Evolutionary conservation across 2,797 vertebrate genomes (phyloP).

Genomic region (Pipistrellus kuhlii): DNA sequence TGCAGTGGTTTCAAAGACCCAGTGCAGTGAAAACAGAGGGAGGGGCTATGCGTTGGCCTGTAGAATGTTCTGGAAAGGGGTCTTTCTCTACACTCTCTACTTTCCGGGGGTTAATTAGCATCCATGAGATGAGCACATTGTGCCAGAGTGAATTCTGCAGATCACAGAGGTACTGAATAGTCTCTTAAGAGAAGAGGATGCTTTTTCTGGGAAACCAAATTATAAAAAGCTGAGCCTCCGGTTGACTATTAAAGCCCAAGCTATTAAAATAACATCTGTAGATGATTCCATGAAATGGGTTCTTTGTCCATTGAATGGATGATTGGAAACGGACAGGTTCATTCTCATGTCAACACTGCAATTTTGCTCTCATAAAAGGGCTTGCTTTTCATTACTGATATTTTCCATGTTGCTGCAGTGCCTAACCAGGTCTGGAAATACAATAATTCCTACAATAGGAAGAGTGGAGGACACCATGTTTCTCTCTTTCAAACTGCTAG

Average conservation of each 20-base stretch:
- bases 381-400: conserved; percentile 42
- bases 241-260: conserved; percentile 54
- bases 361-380: conserved; percentile 37
- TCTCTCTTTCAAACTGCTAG: not conserved
- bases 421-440: conserved; percentile 39
- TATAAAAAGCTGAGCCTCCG: conserved; percentile 18
- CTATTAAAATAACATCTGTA: conserved; percentile 60
- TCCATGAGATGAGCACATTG: not conserved
- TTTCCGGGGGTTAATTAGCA: not conserved
- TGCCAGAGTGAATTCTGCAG: not conserved
- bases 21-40: not conserved
- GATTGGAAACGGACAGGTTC: conserved; percentile 58
- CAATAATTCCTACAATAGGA: not conserved
- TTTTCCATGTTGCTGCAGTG: conserved; percentile 13
- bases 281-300: conserved; percentile 39
- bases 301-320: conserved; percentile 55
- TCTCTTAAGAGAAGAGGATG: conserved; percentile 34
- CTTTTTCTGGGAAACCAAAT: conserved; percentile 56
- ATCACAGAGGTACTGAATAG: not conserved
- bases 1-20: not conserved
- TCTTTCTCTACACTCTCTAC: not conserved
- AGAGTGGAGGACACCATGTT: not conserved
- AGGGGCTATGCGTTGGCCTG: not conserved
- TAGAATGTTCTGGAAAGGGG: not conserved
- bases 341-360: conserved; percentile 26